Evolutionary conservation across 1,140 invertebrate genomes (phyloP), one percentile per base, ranked within the genome.

Genomic region (Drosophila virilis): DNA sequence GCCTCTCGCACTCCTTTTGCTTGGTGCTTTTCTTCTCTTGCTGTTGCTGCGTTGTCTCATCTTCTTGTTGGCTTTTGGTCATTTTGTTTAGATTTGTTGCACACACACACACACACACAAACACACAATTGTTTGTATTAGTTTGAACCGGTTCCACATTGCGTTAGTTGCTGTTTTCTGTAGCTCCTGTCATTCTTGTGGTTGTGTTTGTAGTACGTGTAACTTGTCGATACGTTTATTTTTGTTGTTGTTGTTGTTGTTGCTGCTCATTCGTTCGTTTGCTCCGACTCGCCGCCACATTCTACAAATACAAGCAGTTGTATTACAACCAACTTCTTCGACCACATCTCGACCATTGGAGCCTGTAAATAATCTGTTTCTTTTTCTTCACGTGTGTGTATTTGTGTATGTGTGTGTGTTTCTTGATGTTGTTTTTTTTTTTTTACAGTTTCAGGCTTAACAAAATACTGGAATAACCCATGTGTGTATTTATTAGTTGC

Each of bases 301-400:
- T 85, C 78, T 86, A 86, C 82, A 83, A 86, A 88, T 86, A 86
- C 77, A 82, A 77, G 46, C 65, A 83, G 82, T 79, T 88, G 82
- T 86, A 88, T 51, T 86, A 86, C 82, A 86, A 86, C 83, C 82
- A 86, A 86, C 83, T 88, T 86, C 83, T 82, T 69, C 66, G 59
- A 17, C 17, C 17, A 17, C 17, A 17, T 17, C 17, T 17, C 17
- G 17, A 74, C 55, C 77, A 45, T 17, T 57, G 68, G 82, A 85
- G 75, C 68, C 69, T 74, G 58, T 66, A 33, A 15, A 58, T 13
- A 57, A 59, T 28, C 12, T 51, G 17, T 32, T n/a, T 58, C 22
- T 38, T 43, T 57, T 48, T 67, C 42, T 17, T 13, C 13, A 52
- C n/a, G 46, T 61, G 43, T 40, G 28, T 48, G 38, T 46, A 9